Evolutionary conservation across 2,888 invertebrate species (phyloP), one percentile per base, ranked within the genome.

Genomic region (Apodemia duryi): DNA sequence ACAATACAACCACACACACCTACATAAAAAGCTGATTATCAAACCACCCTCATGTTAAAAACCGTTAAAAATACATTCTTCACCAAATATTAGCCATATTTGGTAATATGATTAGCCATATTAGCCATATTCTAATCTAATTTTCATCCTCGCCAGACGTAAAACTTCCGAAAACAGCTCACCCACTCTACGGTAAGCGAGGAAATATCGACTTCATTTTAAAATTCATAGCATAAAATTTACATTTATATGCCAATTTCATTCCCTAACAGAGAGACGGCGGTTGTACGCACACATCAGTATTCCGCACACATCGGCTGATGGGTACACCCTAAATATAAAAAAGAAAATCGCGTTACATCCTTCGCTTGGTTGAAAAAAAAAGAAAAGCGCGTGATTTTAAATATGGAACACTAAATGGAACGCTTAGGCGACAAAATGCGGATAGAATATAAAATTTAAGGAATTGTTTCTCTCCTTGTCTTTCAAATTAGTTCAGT

Each of bases 181-280:
- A 74, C 79, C 74, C 78, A 76, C 75, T 74, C 73, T 76, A 75
- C 81, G 79, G 79, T 81, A 80, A 86, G 84, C 84, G 82, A 80
- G 88, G 85, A 89, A 88, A 88, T 88, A 90, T 91, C 86, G 89
- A 86, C 89, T 90, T 84, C 86, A 89, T 91, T 91, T 91, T 91
- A 91, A 91, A 91, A 91, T 91, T 91, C 91, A 91, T 91, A 82
- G 91, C 91, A 90, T 91, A 90, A 91, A 91, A 91, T 91, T 91
- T 90, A 91, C 91, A 91, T 91, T 91, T 91, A 91, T 91, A 91
- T 91, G 91, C 91, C 91, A 90, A 91, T 91, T 91, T 91, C 88
- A 89, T 89, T 88, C 87, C 88, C 84, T 87, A 89, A 88, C 88
- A 86, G 88, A 84, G 87, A 84, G 87, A 84, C 81, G 84, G 85